Conservation (phyloP, 2,888 invertebrate species). For the Mesorhabditis spiculigera region DNA sequence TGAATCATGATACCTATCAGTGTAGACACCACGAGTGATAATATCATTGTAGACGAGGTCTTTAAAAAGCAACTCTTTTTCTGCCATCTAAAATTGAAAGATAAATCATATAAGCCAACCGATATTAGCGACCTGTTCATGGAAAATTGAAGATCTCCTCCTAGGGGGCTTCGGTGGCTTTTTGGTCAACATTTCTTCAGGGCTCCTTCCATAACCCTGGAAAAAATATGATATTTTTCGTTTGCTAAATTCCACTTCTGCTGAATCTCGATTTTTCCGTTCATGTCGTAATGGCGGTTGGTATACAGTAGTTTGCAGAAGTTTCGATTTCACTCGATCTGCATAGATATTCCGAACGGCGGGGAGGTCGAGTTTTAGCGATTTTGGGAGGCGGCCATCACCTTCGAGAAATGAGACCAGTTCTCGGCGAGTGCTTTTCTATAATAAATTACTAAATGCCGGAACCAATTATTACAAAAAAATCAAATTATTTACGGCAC, state of each 20-base stretch:
- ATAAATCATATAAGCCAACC: background rate
- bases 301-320: conserved; percentile 28
- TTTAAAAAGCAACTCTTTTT: conserved; percentile 17
- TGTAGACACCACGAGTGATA: conserved; percentile 20
- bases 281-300: conserved; percentile 21
- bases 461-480: too few species aligned
- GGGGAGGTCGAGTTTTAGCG: conserved; percentile 14
- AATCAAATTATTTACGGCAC: too few species aligned
- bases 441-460: too few species aligned
- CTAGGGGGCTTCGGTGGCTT: background rate
- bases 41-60: conserved; percentile 23
- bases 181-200: background rate
- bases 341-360: conserved; percentile 18
- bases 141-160: conserved; percentile 1
- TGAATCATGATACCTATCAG: conserved; percentile 16
- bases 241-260: too few species aligned
- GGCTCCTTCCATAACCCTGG: too few species aligned
- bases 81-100: background rate
- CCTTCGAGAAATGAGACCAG: conserved; percentile 28
- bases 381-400: conserved; percentile 11
- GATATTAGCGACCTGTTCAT: background rate
- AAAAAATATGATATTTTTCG: too few species aligned
- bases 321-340: conserved; percentile 29
- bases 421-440: conserved; percentile 20
- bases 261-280: too few species aligned